phyloP scores from a whole-genome alignment of 2,888 invertebrate genomes.

The Nebria brevicollis region DNA sequence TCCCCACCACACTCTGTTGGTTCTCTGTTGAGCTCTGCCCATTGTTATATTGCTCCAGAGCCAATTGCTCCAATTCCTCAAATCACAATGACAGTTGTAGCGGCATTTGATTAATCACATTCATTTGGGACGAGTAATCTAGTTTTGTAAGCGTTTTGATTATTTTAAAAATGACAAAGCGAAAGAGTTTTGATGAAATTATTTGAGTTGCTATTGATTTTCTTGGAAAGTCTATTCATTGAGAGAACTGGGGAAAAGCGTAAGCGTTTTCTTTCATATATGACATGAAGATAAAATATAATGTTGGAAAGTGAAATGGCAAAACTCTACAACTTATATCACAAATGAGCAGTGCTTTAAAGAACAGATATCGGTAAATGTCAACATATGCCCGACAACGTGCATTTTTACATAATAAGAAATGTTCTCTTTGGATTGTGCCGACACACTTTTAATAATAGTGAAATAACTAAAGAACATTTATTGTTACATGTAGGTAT shows the following conservation, averaged over 20 bases:
- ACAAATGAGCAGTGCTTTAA: too few species aligned
- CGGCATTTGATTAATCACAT: slow-evolving; percentile 2
- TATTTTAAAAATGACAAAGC: not conserved
- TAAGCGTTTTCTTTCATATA: too few species aligned
- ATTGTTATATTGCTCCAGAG: slow-evolving; percentile 73
- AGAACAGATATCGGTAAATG: too few species aligned
- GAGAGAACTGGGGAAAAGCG: too few species aligned
- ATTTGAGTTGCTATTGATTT: not conserved
- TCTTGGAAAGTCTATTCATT: not conserved
- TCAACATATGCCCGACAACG: too few species aligned
- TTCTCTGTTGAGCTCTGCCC: slow-evolving; percentile 66
- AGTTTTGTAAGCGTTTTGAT: not conserved
- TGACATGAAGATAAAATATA: too few species aligned
- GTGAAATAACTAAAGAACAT: not conserved
- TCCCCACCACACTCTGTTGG: slow-evolving; percentile 57
- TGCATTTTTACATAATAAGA: too few species aligned
- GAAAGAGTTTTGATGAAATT: not conserved
- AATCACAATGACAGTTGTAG: slow-evolving; percentile 49
- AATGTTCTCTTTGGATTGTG: not conserved
- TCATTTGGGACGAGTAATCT: not conserved
- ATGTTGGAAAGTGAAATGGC: too few species aligned
- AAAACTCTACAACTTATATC: too few species aligned
- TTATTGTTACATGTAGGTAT: too few species aligned
- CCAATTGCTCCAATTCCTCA: slow-evolving; percentile 72
- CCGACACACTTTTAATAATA: not conserved